A percentile compares a stretch with the other conserved stretches of the same genome.
These are phyloP conservation scores for Eurystomus gularis DNA, from an alignment of 2,113 vertebrate species.

Conservation along the genomic window DNA sequence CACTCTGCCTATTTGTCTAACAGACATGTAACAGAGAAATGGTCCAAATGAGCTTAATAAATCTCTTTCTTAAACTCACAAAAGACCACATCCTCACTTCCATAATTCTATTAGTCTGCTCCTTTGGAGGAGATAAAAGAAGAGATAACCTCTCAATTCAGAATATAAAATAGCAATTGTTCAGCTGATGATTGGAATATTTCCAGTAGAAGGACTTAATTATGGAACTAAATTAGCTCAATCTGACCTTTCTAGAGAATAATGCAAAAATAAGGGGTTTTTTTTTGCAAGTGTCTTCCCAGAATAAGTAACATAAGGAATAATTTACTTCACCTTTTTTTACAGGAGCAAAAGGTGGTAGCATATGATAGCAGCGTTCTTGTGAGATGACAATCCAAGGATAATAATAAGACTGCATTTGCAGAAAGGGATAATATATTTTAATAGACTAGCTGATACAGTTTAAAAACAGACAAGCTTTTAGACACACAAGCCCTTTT, in stretches of 20 bases:
- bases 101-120: constrained; percentile 54
- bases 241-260: constrained; percentile 56
- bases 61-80: constrained; percentile 51
- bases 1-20: constrained; percentile 9
- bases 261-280: constrained; percentile 17
- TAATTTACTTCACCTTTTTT: constrained; percentile 5
- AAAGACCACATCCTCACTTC: constrained; percentile 51
- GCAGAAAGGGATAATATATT: constrained; percentile 9
- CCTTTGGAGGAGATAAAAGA: constrained; percentile 50
- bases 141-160: constrained; percentile 52
- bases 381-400: neutral
- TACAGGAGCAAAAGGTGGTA: constrained; percentile 7
- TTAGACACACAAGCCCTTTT: neutral
- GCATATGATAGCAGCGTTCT: neutral
- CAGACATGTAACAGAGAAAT: constrained; percentile 2
- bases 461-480: constrained; percentile 7
- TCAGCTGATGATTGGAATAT: constrained; percentile 40
- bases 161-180: constrained; percentile 56
- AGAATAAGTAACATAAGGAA: constrained; percentile 38
- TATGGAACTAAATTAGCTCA: constrained; percentile 53
- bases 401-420: constrained; percentile 9
- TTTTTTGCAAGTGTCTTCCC: constrained; percentile 17
- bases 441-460: constrained; percentile 7
- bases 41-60: constrained; percentile 55
- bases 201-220: constrained; percentile 56